Evolutionary conservation across 2,888 invertebrate genomes (phyloP), one percentile per base, ranked within the genome.

Genomic region (Athalia circularis): DNA sequence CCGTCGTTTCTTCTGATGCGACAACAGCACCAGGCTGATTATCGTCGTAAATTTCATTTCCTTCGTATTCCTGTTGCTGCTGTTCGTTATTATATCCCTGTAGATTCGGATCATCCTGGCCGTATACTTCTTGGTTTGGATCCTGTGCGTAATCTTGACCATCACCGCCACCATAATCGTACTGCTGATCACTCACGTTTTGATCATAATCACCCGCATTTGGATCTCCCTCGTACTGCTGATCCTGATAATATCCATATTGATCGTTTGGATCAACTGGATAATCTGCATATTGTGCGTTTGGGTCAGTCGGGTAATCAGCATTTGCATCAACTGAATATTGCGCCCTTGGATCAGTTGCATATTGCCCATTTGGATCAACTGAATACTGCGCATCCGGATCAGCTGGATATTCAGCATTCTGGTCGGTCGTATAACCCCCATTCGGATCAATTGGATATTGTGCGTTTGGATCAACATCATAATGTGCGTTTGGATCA

Each of bases 81-180:
- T 72, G 47, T n/a, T 43, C 76, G 15, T 65, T 57, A 11, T 29
- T 48, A 5, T n/a, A 57, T 59, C 70, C 62, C 29, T 67, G 48
- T 50, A 52, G 48, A 15, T 61, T 54, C 8, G 57, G 48, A 43
- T 65, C 29, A 29, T 29, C 13, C 4, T 57, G 8, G 4, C 72
- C 59, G 59, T 72, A 72, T 59, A 59, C 59, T 48, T 79, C 79
- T 62, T 86, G 83, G 5, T 82, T 82, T 70, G 77, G 81, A 72
- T 72, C 43, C 65, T 15, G 65, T 43, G 54, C 65, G 48, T 54
- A 64, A 65, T 59, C 72, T 78, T 78, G 15, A 47, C 57, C 50
- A 47, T 47, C 57, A 61, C 76, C 61, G 9, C 15, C n/a, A 13
- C 11, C 5, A 8, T 77, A 45, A 45, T 43, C 13, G 9, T 61